Evolutionary conservation across 1,140 invertebrate species (phyloP), one percentile per base, ranked within the genome.

Genomic region (Monomorium pharaonis): DNA sequence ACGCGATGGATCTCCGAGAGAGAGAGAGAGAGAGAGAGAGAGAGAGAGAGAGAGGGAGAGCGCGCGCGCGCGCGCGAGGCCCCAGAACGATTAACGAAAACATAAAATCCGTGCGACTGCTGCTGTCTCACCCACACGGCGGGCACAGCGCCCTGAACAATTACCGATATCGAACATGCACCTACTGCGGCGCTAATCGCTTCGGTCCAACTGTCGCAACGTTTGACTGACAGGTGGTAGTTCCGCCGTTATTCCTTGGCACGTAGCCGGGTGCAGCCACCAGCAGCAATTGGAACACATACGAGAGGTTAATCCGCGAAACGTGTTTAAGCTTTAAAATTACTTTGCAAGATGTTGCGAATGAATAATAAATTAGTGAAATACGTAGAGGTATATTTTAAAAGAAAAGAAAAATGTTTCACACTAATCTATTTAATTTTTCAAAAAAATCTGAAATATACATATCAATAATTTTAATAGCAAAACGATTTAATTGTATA

Each of bases 1-100:
- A 72, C 65, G 78, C 78, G 51, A 83, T 83, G 78, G 65, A 83
- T 83, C 78, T 83, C 49, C 33, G 49, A 37, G 60, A 10, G 42
- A 10, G 27, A 42, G 60, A 10, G 42, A 10, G 27, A 42, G 49
- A 37, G 60, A 10, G 42, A 10, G 27, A 42, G 49, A 37, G 60
- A 10, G 42, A 10, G 27, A 42, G 49, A 37, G 60, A 10, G 42
- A 10, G 27, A 42, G n/a, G n/a, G n/a, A n/a, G n/a, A n/a, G n/a
- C n/a, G 24, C 54, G n/a, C 10, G 24, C 21, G 49, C 56, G 42
- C 27, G 37, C 58, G 49, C 18, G 10, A 54, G 18, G 37, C 14
- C 12, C 12, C 30, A 56, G 56, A 87, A 67, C 87, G 70, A 76
- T 86, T 88, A 84, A 76, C 77, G 54, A 76, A 86, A 87, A 88